Evolutionary conservation across 2,888 invertebrate species (phyloP).

Genomic region (Smittia aterrima): DNA sequence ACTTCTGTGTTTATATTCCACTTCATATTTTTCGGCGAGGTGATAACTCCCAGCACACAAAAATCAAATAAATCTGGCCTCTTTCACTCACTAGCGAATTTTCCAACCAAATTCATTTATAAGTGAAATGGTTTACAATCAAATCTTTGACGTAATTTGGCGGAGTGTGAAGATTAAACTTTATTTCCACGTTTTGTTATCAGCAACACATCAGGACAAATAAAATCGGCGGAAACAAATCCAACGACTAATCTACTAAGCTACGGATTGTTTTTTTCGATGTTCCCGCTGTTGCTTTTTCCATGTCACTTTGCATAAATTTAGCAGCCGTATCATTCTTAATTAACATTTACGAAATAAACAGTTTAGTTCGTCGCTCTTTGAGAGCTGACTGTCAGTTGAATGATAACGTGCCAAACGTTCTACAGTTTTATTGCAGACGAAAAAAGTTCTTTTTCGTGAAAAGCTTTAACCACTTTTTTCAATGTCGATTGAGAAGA

Average conservation of each 20-base stretch:
- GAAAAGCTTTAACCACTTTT: background rate
- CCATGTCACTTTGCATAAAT: background rate
- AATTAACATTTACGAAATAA: background rate
- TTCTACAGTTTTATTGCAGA: background rate
- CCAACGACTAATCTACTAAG: background rate
- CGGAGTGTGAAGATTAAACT: background rate
- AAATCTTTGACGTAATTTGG: background rate
- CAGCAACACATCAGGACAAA: no score
- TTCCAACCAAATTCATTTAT: background rate
- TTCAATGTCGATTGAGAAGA: no score
- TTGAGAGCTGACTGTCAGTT: background rate
- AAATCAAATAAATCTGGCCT: background rate
- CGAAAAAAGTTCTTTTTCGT: background rate
- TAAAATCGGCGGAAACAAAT: background rate
- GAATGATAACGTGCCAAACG: background rate
- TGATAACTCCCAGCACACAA: background rate
- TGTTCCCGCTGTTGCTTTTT: background rate
- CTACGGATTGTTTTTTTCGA: background rate
- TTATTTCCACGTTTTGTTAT: no score
- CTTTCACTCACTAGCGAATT: background rate
- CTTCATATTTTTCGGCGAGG: background rate
- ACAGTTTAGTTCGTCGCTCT: background rate
- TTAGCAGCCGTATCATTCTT: background rate
- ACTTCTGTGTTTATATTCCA: slow-evolving; percentile 2
- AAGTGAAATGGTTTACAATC: background rate